Base-by-base conservation (phyloP, 2,888 invertebrate species). In the Oscheius sp. region DNA sequence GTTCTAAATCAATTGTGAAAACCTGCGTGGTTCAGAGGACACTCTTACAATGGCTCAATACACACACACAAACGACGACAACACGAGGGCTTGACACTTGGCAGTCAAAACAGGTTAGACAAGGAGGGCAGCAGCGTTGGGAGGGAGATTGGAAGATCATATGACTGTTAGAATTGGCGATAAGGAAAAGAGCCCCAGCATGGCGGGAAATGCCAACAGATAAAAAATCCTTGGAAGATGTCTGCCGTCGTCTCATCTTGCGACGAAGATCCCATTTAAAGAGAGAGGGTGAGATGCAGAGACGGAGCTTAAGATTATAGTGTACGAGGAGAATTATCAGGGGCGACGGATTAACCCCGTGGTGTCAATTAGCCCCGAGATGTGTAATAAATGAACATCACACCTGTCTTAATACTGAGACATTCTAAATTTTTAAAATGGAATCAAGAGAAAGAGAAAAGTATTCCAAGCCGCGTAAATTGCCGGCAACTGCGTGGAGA, bases 1-100 rank as follows among this genome's bases (percentile, higher is more conserved):
- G 61, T 61, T 61, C 21, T n/a, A 43, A 43, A 61, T 61, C 61
- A 61, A 61, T 61, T 61, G 61, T 43, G 61, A 61, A 61, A 61
- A 61, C 61, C 18, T 41, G 61, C 61, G 16, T 21, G 58, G 18
- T 27, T 29, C 27, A 58, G 27, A 58, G n/a, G 29, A 58, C 9
- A 58, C 58, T 58, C 29, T 25, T 16, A 29, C 29, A 55, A 23
- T 55, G 16, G 3, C 13, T 13, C 2, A 3, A 13, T 23, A 55
- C 16, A 55, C 35, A 35, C 35, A 35, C 35, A 35, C 3, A 35
- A 3, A 35, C 35, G 9, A 35, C 35, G 35, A 35, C n/a, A n/a
- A n/a, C n/a, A n/a, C n/a, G n/a, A n/a, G n/a, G n/a, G n/a, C 5
- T n/a, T 49, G 49, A 49, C 49, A 49, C 49, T 21, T 49, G n/a